Evolutionary conservation across 2,797 vertebrate species (phyloP), one percentile per base, ranked within the genome.

Genomic region (Falco biarmicus): DNA sequence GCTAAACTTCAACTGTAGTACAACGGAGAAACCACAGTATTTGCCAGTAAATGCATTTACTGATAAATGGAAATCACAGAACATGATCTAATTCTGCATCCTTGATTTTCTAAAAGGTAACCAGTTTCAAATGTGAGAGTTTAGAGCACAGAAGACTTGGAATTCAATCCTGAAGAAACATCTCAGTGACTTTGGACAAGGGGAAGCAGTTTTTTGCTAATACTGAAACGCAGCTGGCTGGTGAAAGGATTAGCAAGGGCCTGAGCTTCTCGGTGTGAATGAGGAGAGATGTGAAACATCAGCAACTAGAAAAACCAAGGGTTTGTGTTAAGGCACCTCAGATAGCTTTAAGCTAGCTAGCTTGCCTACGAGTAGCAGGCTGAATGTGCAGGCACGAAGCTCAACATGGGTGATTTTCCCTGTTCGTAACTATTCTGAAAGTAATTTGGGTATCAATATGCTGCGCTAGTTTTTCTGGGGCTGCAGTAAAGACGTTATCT

Each of bases 171-270:
- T 71, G 83, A 91, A 65, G 50, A 93, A 81, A 68, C 4, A 0
- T 76, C 70, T 81, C 59, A 2, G 24, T 93, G 88, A 90, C 90
- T 83, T 84, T 84, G 92, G 80, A 69, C 56, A 86, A 92, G 74
- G 51, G 61, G 87, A 97, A 94, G 74, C 28, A 74, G 45, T 59
- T 74, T 92, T 89, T 92, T 76, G 90, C 66, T 92, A 81, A 75
- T 59, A 74, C 29, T 53, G 51, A 65, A 79, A 54, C 41, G 54
- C 65, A 95, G 85, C 76, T 65, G 81, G 56, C 77, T 89, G 60
- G 96, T 77, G 68, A 91, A 91, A 89, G 89, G 78, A 92, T 83
- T 85, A 87, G 61, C 80, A 90, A 65, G n/a, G 32, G 51, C 41
- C 73, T 63, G 66, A 92, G 64, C 21, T 87, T 54, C 89, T 81